Conservation (phyloP, 2,888 invertebrate species). For the Griposia aprilina region DNA sequence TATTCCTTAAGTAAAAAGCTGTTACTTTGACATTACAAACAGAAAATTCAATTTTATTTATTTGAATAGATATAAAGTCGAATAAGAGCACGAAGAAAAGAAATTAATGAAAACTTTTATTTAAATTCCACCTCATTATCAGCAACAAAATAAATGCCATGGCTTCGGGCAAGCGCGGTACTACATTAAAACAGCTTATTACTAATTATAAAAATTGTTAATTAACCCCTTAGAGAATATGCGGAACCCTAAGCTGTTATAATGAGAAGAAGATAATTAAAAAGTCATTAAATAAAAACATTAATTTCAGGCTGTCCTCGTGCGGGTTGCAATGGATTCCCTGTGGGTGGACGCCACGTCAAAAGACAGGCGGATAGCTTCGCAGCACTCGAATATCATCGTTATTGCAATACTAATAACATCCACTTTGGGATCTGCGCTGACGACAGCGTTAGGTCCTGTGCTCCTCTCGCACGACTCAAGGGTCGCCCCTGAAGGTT, state of each 20-base stretch:
- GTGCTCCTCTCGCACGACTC: constrained; percentile 83
- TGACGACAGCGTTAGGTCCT: constrained; percentile 85
- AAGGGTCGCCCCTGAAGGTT: constrained; percentile 81
- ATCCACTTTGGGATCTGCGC: constrained; percentile 82
- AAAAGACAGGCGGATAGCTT: constrained; percentile 81
- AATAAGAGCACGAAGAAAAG: not conserved
- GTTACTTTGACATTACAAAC: too few relatives aligned
- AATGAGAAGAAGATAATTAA: constrained; percentile 56
- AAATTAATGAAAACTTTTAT: not conserved
- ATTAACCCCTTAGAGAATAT: constrained; percentile 39
- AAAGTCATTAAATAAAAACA: constrained; percentile 61
- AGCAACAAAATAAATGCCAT: constrained; percentile 14
- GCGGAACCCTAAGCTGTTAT: constrained; percentile 38
- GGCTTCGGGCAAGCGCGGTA: not conserved
- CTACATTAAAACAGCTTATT: constrained; percentile 28
- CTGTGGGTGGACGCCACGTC: constrained; percentile 80
- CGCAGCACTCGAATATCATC: constrained; percentile 86
- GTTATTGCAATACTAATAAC: constrained; percentile 87
- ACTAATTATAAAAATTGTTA: constrained; percentile 45
- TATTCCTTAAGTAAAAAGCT: too few relatives aligned
- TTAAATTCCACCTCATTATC: constrained; percentile 22
- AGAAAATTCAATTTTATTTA: too few relatives aligned
- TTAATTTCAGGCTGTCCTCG: constrained; percentile 86
- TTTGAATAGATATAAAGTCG: not conserved
- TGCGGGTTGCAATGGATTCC: constrained; percentile 86